Conservation (phyloP, 1,140 invertebrate genomes). For the Lutraria rhynchaena region DNA sequence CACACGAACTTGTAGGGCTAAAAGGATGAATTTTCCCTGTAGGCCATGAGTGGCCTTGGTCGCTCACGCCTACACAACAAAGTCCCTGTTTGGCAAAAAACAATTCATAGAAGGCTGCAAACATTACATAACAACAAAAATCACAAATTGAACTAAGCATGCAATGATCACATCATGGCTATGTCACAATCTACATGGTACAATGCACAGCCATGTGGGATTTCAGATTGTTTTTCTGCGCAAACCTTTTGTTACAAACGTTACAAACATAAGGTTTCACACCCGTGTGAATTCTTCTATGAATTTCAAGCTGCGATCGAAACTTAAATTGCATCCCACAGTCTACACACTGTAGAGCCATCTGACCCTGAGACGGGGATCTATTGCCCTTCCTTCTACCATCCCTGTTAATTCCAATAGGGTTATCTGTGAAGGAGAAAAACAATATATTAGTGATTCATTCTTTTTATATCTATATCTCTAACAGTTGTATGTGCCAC, state of each 20-base stretch:
- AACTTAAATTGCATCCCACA: slow-evolving; percentile 27
- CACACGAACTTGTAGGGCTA: too few species aligned
- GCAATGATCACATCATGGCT: too few species aligned
- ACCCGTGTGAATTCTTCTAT: slow-evolving; percentile 32
- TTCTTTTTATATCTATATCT: too few species aligned
- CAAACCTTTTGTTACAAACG: slow-evolving; percentile 27
- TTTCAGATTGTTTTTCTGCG: slow-evolving; percentile 50
- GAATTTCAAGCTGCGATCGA: slow-evolving; percentile 34
- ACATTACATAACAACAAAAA: too few species aligned
- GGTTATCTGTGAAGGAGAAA: neutral
- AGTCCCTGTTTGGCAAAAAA: too few species aligned
- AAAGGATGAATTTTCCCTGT: too few species aligned
- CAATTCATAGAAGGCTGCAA: too few species aligned
- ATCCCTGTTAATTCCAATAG: neutral
- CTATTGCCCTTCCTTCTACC: neutral
- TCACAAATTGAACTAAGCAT: too few species aligned
- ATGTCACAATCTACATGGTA: too few species aligned
- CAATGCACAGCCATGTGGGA: slow-evolving; percentile 31
- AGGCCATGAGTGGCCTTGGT: too few species aligned
- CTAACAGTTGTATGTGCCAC: too few species aligned
- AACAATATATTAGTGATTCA: neutral
- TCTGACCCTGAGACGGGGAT: neutral
- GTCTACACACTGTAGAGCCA: neutral
- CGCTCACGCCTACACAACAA: too few species aligned
- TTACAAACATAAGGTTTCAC: slow-evolving; percentile 32